Conservation (phyloP, 2,113 vertebrate genomes). For the Cromileptes altivelis region DNA sequence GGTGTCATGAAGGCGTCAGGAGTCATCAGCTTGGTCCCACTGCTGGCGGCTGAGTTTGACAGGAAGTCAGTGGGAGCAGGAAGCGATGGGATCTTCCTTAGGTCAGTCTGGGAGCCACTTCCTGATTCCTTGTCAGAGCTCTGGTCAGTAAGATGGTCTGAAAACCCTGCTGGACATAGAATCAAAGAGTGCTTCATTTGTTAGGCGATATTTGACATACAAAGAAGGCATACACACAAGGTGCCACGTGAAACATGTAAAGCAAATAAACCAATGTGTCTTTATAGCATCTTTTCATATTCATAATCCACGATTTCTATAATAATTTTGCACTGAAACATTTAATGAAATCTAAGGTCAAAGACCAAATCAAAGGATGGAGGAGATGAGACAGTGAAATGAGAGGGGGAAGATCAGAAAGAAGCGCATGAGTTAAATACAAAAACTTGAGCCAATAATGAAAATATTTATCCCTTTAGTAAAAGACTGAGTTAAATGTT, state of each 20-base stretch:
- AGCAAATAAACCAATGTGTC: not conserved
- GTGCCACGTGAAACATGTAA: not conserved
- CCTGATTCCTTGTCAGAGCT: slow-evolving; percentile 89
- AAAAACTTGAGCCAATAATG: no score
- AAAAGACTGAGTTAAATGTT: not conserved
- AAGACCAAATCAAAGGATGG: not conserved
- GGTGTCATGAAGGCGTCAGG: slow-evolving; percentile 98
- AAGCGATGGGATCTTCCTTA: slow-evolving; percentile 90
- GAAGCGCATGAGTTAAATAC: no score
- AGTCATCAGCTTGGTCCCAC: slow-evolving; percentile 94
- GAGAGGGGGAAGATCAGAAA: no score
- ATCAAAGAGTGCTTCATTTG: not conserved
- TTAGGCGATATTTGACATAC: not conserved
- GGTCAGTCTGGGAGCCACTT: slow-evolving; percentile 90
- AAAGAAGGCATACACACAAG: not conserved
- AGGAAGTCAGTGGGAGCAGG: slow-evolving; percentile 93
- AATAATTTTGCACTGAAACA: not conserved
- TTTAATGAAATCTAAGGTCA: not conserved
- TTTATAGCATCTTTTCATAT: not conserved
- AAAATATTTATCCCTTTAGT: not conserved
- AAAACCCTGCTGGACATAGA: slow-evolving; percentile 84
- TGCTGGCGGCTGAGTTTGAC: slow-evolving; percentile 74
- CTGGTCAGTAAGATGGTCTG: slow-evolving; percentile 90
- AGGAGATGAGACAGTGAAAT: no score
- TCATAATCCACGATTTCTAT: not conserved